These are phyloP conservation scores for Prosopocoilus inquinatus DNA, from an alignment of 2,888 invertebrate species.

Conservation along the genomic window DNA sequence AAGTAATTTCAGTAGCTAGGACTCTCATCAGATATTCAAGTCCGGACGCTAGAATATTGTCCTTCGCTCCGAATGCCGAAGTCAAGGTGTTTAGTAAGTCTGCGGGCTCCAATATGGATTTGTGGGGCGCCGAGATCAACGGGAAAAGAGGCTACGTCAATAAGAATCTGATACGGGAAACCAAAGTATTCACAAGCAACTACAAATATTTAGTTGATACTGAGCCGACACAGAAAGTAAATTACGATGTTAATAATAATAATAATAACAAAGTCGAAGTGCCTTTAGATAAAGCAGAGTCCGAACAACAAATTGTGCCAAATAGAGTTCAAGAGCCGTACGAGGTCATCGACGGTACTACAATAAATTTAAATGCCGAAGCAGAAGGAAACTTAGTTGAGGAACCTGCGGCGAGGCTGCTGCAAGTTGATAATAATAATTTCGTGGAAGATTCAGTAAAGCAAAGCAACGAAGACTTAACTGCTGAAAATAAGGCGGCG, in stretches of 20 bases:
- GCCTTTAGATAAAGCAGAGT: constrained; percentile 29
- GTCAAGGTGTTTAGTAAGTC: constrained; percentile 70
- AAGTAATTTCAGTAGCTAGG: constrained; percentile 61
- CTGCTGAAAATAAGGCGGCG: not conserved
- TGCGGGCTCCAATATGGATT: constrained; percentile 59
- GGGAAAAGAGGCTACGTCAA: constrained; percentile 69
- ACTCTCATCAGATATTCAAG: constrained; percentile 60
- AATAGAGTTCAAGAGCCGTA: constrained; percentile 37
- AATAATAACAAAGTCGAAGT: constrained; percentile 30
- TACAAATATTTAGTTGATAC: constrained; percentile 50
- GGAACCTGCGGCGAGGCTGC: constrained; percentile 2
- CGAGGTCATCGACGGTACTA: constrained; percentile 68
- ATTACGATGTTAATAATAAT: too few relatives aligned
- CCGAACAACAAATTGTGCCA: constrained; percentile 25
- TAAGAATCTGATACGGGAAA: constrained; percentile 59
- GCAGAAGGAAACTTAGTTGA: constrained; percentile 8
- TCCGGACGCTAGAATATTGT: constrained; percentile 57
- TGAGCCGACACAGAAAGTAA: constrained; percentile 36
- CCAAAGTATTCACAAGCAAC: constrained; percentile 52
- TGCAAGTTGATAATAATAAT: not conserved
- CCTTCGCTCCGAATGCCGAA: constrained; percentile 58
- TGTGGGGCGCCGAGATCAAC: constrained; percentile 70
- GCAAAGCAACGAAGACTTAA: not conserved
- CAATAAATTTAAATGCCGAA: constrained; percentile 48
- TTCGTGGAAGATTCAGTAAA: not conserved